Evolutionary conservation across 2,797 vertebrate genomes (phyloP).

Genomic region (Mormyrops boulengeri): DNA sequence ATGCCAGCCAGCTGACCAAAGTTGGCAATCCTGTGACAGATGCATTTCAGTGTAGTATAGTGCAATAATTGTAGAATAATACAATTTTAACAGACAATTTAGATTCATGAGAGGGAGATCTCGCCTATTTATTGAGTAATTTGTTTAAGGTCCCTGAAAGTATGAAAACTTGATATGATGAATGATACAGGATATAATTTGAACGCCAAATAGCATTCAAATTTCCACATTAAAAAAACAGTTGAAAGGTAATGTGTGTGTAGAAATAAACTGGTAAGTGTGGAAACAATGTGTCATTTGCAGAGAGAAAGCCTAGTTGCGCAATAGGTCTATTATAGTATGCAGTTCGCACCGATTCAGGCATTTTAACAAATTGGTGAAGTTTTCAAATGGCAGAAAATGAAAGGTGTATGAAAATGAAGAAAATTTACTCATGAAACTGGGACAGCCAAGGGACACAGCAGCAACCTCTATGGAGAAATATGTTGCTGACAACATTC

Average conservation of each 20-base stretch:
- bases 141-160: not conserved
- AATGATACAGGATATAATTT: not conserved
- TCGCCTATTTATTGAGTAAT: not conserved
- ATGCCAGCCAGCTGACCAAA: not conserved
- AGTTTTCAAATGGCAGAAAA: not conserved
- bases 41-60: not conserved
- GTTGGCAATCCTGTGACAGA: not conserved
- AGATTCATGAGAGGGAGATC: not conserved
- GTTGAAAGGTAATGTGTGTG: not conserved
- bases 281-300: not conserved
- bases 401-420: not conserved
- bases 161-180: not conserved
- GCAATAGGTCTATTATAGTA: not conserved
- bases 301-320: not conserved
- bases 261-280: not conserved
- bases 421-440: not conserved
- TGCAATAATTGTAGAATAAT: not conserved
- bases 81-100: not conserved
- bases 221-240: not conserved
- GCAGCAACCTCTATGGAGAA: not conserved
- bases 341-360: not conserved
- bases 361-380: not conserved
- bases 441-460: not conserved
- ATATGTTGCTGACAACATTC: not conserved
- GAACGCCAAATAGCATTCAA: not conserved